phyloP scores from a whole-genome alignment of 1,140 invertebrate genomes.

The Pantala flavescens region DNA sequence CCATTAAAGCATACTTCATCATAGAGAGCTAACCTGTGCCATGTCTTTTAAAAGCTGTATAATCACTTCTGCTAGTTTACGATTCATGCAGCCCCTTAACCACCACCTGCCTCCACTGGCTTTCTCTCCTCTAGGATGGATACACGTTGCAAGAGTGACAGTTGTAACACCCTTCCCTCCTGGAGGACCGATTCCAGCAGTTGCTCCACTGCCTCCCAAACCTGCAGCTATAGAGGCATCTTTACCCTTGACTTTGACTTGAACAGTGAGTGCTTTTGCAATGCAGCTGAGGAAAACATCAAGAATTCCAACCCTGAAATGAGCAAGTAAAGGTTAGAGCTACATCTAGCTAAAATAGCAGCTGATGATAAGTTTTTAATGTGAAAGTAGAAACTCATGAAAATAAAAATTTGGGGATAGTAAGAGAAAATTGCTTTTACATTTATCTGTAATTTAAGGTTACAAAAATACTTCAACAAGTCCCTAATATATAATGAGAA shows the following conservation, averaged over 20 bases:
- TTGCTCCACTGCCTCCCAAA: conserved; percentile 22
- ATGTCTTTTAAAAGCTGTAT: conserved; percentile 83
- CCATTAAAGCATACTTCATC: too few relatives aligned
- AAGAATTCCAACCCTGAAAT: conserved; percentile 51
- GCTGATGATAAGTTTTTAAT: too few relatives aligned
- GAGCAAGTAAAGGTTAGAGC: conserved; percentile 19
- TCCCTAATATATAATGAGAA: too few relatives aligned
- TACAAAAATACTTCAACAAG: background rate
- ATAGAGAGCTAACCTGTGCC: conserved; percentile 57
- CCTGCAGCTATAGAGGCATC: conserved; percentile 28
- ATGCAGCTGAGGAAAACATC: conserved; percentile 81
- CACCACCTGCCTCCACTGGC: conserved; percentile 63
- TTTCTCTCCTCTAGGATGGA: conserved; percentile 40
- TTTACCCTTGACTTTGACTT: conserved; percentile 73
- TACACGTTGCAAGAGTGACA: conserved; percentile 44
- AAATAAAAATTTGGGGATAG: background rate
- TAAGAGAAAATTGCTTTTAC: background rate
- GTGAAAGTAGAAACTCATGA: too few relatives aligned
- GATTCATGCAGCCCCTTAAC: conserved; percentile 67
- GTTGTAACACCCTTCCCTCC: conserved; percentile 42
- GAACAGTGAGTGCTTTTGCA: conserved; percentile 73
- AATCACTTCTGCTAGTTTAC: conserved; percentile 77
- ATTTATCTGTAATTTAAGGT: too few relatives aligned
- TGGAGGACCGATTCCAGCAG: conserved; percentile 31
- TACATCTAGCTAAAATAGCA: background rate